phyloP scores from a whole-genome alignment of 53 echinoderm and acorn worm genomes.

The Patiria pectinifera region DNA sequence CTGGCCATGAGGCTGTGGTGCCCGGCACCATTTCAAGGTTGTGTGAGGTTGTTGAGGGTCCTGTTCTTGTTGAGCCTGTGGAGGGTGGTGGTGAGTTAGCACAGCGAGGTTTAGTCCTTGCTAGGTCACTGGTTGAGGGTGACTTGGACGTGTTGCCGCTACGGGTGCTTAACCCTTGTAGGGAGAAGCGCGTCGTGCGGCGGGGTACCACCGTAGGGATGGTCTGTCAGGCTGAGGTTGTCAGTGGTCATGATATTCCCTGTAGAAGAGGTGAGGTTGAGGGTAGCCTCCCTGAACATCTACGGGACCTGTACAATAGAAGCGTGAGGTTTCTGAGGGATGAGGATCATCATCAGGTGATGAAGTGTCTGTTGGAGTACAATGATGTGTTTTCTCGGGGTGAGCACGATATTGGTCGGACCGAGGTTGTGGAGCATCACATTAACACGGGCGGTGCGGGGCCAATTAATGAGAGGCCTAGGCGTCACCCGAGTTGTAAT shows the following conservation, averaged over 20 bases:
- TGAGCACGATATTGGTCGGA: conserved; percentile 32
- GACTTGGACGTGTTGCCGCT: conserved; percentile 23
- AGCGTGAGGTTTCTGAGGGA: too few relatives aligned
- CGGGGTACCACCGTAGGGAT: not conserved
- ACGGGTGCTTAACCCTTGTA: conserved; percentile 41
- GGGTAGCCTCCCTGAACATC: too few relatives aligned
- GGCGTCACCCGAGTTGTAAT: too few relatives aligned
- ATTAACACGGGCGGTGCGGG: too few relatives aligned
- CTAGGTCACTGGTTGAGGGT: conserved; percentile 37
- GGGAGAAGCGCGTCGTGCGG: conserved; percentile 29
- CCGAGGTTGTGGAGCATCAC: too few relatives aligned
- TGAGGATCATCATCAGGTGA: too few relatives aligned
- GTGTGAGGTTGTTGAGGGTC: not conserved
- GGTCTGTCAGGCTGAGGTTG: too few relatives aligned
- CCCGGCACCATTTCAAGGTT: not conserved
- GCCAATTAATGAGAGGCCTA: too few relatives aligned
- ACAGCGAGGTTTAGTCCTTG: conserved; percentile 15
- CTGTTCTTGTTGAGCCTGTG: conserved; percentile 13
- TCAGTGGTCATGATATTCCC: too few relatives aligned
- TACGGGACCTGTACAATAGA: too few relatives aligned
- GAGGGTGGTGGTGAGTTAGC: conserved; percentile 21
- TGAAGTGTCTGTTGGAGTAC: not conserved
- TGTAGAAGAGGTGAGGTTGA: not conserved
- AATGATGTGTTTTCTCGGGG: conserved; percentile 24
- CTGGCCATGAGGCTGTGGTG: too few relatives aligned